Evolutionary conservation across 2,888 invertebrate genomes (phyloP).

Genomic region (Sabellastarte sp.): DNA sequence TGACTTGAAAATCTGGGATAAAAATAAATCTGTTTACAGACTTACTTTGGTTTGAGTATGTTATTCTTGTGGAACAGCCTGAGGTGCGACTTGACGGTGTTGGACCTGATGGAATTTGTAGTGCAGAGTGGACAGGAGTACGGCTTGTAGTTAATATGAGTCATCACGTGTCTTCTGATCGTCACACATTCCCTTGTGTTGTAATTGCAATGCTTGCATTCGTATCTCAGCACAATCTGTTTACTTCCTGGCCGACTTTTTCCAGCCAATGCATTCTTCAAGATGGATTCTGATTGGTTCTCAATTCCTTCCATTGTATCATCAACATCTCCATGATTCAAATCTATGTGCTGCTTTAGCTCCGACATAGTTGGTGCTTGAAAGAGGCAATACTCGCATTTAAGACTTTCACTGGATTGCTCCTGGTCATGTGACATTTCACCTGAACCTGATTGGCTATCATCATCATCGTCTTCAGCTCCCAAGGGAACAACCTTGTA

Average conservation of each 20-base stretch:
- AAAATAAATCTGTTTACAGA: too few species aligned
- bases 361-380: too few species aligned
- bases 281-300: too few species aligned
- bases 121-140: conserved; percentile 22
- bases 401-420: too few species aligned
- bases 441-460: background rate
- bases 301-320: too few species aligned
- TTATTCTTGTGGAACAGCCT: background rate
- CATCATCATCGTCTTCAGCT: background rate
- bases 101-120: background rate
- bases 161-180: conserved; percentile 25
- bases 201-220: conserved; percentile 15
- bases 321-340: too few species aligned
- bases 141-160: conserved; percentile 23
- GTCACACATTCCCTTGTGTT: conserved; percentile 7
- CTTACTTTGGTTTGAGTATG: too few species aligned
- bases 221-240: conserved; percentile 5
- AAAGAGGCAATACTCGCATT: too few species aligned
- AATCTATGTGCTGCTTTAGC: too few species aligned
- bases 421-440: too few species aligned
- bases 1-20: too few species aligned
- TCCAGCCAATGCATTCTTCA: too few species aligned
- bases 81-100: conserved; percentile 5
- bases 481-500: background rate
- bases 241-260: background rate